Base-by-base conservation (phyloP, 2,797 vertebrate genomes). In the Melopsittacus undulatus region DNA sequence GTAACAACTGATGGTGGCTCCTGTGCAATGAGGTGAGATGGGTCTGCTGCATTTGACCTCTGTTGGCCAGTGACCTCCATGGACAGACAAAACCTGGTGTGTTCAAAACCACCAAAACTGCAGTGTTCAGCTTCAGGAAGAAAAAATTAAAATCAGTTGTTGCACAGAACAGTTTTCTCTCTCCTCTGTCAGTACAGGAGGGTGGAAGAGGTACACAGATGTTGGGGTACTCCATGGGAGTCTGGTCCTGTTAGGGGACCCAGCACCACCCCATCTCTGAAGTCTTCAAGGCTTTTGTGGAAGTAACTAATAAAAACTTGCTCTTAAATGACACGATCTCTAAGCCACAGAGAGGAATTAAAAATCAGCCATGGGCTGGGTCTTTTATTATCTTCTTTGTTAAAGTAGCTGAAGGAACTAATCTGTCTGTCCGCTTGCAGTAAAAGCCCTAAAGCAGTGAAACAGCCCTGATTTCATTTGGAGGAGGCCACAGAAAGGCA, bases 1-100 rank as follows among this genome's bases (percentile, higher is more conserved):
- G 30, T 61, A 78, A 42, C 23, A 10, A 2, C 4, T 0, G 2
- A 20, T 42, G 43, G 34, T 34, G 34, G 20, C 42, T 45, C 42
- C 74, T 40, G 21, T 1, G 2, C 0, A 0, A 18, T 29, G 61
- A 5, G 4, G 1, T 27, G 80, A 36, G 67, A 18, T 13, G 18
- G 24, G 26, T 82, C 19, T 46, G 70, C 73, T 49, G 36, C 36
- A 9, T 38, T 20, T n/a, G 9, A 24, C 69, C 40, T 59, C 23
- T 46, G 9, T 0, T 32, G 23, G 49, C 23, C 21, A 20, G 20
- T n/a, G 69, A 36, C 77, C 46, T 59, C 32, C 7, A 0, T 2
- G 30, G 66, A 12, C 15, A 11, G 64, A n/a, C 42, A 23, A 43
- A 29, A 74, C 2, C 30, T 30, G 66, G 16, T 24, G 19, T 57